Base-by-base conservation (phyloP, 2,113 vertebrate species). In the Tautogolabrus adspersus region DNA sequence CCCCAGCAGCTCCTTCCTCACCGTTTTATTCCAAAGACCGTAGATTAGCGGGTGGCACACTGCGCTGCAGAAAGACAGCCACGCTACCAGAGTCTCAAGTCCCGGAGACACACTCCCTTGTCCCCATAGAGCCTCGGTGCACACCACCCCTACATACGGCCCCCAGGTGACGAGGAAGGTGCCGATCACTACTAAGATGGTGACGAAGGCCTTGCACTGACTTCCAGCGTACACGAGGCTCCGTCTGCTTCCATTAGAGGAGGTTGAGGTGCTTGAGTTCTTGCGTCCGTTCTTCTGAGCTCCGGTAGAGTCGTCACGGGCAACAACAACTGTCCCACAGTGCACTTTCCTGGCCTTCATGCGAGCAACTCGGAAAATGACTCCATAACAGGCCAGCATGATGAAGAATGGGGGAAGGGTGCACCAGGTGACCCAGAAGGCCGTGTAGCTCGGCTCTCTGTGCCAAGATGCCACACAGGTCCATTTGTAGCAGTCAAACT, bases 21-120 rank as follows among this genome's bases (percentile, higher is more conserved):
- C 98, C 0, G 97, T 99, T 94, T 99, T 99, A 88, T 99, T 99
- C 98, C 98, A 99, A 62, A 99, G 91, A 8, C 97, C 98, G 0
- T 99, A 99, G 92, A 99, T 99, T 4, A 99, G 94, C 0, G 98
- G 98, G 77, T 99, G 98, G 87, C 98, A 99, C 71, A 95, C 93
- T 1, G 98, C 96, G 34, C 98, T 99, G 84, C 95, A 95, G 52
- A 99, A 98, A 7, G 97, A 98, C 64, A 99, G 90, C 98, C 98
- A 99, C 0, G 96, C 96, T 54, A 96, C 98, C 72, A 99, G 86
- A 0, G 98, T 99, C 94, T 99, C 97, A 89, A 97, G 66, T 56
- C 94, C 86, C 30, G 95, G 96, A 51, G 97, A 96, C 70, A 98
- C 96, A 6, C 89, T 96, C 8, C 96, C 96, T 83, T 95, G 95